A percentile compares a stretch with the other conserved stretches of the same genome.
phyloP scores from a whole-genome alignment of 2,797 vertebrate genomes.

The Ctenochaetus hawaiiensis region DNA sequence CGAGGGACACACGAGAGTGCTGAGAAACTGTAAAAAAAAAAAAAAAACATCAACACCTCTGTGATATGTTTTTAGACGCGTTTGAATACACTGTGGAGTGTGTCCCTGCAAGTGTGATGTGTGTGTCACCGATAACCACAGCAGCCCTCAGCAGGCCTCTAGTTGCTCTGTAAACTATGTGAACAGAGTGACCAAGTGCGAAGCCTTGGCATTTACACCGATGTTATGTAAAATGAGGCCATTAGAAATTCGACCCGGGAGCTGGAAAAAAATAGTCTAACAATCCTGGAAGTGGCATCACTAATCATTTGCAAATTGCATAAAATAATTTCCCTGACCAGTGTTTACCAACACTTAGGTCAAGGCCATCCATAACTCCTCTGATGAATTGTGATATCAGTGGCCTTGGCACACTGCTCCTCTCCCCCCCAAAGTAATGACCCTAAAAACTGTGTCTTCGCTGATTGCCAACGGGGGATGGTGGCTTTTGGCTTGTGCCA shows the following conservation, averaged over 20 bases:
- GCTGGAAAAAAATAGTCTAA: constrained; percentile 45
- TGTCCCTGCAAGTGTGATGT: neutral
- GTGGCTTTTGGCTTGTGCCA: constrained; percentile 81
- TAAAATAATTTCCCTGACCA: constrained; percentile 66
- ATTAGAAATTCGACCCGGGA: constrained; percentile 73
- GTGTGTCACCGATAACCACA: neutral
- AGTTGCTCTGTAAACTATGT: constrained; percentile 33
- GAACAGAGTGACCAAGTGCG: constrained; percentile 34
- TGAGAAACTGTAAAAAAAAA: constrained; percentile 15
- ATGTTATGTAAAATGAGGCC: constrained; percentile 72
- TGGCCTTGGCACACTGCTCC: constrained; percentile 66
- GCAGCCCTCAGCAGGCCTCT: constrained; percentile 2
- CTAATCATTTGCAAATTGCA: constrained; percentile 76
- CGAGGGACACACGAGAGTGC: neutral
- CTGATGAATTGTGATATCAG: constrained; percentile 73
- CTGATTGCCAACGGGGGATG: constrained; percentile 73
- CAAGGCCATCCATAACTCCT: constrained; percentile 64
- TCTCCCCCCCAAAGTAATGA: constrained; percentile 58
- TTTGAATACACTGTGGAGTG: neutral
- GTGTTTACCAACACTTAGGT: constrained; percentile 71
- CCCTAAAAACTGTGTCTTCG: constrained; percentile 62
- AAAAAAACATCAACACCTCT: constrained; percentile 25
- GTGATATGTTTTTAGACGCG: constrained; percentile 21
- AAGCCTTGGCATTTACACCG: constrained; percentile 59
- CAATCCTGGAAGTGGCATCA: constrained; percentile 64